Evolutionary conservation across 1,140 invertebrate species (phyloP).

Genomic region (Eufriesea mexicana): DNA sequence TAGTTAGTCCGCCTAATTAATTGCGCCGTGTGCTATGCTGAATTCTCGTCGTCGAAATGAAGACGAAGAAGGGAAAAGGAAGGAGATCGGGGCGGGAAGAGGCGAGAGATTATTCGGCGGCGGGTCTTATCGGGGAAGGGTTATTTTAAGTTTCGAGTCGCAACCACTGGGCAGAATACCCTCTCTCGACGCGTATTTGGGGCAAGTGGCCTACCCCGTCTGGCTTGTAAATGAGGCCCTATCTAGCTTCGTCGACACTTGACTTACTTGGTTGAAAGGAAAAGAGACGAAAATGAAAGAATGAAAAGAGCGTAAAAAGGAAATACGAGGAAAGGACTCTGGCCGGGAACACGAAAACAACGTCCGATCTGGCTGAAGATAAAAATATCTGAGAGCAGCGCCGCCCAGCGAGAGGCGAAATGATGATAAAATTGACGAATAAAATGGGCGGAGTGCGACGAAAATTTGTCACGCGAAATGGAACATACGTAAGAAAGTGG

Average conservation of each 20-base stretch:
- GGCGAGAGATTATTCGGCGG: slow-evolving; percentile 7
- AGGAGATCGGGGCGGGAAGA: background rate
- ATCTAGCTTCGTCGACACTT: slow-evolving; percentile 73
- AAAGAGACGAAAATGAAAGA: slow-evolving; percentile 63
- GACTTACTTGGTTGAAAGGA: slow-evolving; percentile 75
- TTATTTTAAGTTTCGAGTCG: slow-evolving; percentile 39
- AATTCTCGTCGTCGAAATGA: background rate
- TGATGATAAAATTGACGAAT: background rate
- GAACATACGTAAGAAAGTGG: background rate
- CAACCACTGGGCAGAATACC: slow-evolving; percentile 44
- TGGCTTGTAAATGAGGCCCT: slow-evolving; percentile 77
- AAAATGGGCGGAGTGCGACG: background rate
- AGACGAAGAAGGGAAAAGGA: background rate
- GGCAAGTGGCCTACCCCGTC: slow-evolving; percentile 75
- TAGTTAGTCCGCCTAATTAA: background rate
- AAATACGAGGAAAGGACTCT: slow-evolving; percentile 50
- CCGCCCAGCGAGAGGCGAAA: background rate
- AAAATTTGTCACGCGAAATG: background rate
- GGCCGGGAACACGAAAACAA: slow-evolving; percentile 41
- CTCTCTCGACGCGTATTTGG: slow-evolving; percentile 71
- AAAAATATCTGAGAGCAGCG: background rate
- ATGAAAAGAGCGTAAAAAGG: slow-evolving; percentile 54
- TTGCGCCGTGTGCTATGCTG: background rate
- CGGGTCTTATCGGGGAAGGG: slow-evolving; percentile 30
- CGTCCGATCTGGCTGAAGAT: slow-evolving; percentile 25